Conservation (phyloP, 2,113 vertebrate genomes). For the Pagrus major region DNA sequence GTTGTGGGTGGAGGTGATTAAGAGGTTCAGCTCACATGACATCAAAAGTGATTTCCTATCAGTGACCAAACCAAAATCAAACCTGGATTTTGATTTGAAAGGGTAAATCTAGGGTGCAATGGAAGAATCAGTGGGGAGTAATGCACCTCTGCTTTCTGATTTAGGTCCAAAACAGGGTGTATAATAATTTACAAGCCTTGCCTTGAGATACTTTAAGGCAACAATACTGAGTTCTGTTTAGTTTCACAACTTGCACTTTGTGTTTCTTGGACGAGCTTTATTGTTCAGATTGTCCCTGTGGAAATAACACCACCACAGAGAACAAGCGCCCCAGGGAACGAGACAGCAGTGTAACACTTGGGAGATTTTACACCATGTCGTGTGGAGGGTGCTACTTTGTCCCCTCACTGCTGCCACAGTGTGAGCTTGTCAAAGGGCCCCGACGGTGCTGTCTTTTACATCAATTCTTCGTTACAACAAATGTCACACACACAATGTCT, state of each 20-base stretch:
- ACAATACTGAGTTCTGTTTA: not conserved
- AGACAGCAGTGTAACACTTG: slow-evolving; percentile 25
- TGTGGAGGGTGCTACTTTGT: slow-evolving; percentile 57
- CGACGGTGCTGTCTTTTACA: slow-evolving; percentile 7
- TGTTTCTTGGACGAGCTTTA: slow-evolving; percentile 15
- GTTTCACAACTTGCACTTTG: slow-evolving; percentile 4
- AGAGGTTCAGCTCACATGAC: not conserved
- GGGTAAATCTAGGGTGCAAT: not conserved
- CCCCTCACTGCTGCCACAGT: slow-evolving; percentile 51
- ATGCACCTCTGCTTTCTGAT: not conserved
- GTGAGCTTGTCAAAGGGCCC: slow-evolving; percentile 55
- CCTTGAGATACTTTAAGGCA: not conserved
- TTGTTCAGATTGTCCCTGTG: slow-evolving; percentile 24
- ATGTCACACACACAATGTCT: slow-evolving; percentile 29
- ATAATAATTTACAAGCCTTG: not conserved
- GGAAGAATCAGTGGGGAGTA: not conserved
- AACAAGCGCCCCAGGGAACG: slow-evolving; percentile 8
- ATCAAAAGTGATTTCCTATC: not conserved
- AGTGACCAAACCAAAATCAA: not conserved
- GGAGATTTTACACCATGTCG: slow-evolving; percentile 36
- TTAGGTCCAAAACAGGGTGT: not conserved
- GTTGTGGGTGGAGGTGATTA: not conserved
- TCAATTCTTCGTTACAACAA: slow-evolving; percentile 3
- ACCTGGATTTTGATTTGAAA: not conserved
- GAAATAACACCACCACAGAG: slow-evolving; percentile 27